Evolutionary conservation across 2,113 vertebrate species (phyloP).

Genomic region (Acanthisitta chloris): DNA sequence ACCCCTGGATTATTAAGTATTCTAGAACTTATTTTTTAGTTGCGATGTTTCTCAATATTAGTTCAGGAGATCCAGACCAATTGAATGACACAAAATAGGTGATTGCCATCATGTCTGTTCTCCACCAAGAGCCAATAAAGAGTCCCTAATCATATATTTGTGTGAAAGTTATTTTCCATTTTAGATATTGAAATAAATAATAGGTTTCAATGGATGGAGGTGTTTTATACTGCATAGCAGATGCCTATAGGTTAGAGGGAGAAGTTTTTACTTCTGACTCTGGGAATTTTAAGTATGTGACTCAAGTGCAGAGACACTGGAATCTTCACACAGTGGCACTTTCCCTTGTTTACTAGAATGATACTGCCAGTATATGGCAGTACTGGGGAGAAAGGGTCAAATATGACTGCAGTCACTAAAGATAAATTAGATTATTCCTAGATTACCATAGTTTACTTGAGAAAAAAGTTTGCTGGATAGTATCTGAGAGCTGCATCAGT

Average conservation of each 20-base stretch:
- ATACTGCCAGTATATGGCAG: background rate
- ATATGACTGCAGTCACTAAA: background rate
- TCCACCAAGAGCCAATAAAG: background rate
- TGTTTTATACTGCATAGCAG: background rate
- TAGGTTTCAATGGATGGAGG: background rate
- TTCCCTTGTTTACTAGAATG: background rate
- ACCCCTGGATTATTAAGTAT: background rate
- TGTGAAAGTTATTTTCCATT: background rate
- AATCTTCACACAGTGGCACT: background rate
- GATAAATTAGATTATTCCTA: background rate
- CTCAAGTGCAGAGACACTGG: background rate
- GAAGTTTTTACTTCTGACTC: background rate
- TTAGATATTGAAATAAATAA: background rate
- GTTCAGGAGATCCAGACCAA: background rate
- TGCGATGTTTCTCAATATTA: background rate
- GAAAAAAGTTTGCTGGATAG: background rate
- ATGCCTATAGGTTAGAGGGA: background rate
- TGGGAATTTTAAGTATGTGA: background rate
- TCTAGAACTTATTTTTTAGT: background rate
- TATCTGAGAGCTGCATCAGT: background rate
- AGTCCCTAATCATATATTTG: background rate
- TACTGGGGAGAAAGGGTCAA: background rate
- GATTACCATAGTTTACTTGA: background rate
- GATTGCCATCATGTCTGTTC: accelerated
- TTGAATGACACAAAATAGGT: background rate